These are phyloP conservation scores for Actinia tenebrosa DNA, from an alignment of 64 coral and sea anemone genomes.

Conservation along the genomic window DNA sequence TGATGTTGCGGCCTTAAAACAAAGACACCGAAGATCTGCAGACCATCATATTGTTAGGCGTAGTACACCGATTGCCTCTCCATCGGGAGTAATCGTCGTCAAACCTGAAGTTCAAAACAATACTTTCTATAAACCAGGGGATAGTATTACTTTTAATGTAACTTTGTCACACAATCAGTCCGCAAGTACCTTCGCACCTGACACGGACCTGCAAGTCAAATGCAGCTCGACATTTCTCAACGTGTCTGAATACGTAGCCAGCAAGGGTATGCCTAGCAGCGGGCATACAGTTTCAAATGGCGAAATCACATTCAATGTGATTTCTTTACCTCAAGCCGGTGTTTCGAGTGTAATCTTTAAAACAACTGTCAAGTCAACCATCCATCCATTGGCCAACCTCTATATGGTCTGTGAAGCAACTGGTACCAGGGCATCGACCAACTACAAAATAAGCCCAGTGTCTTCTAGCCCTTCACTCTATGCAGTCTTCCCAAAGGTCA, in stretches of 20 bases:
- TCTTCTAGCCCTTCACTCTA: constrained; percentile 51
- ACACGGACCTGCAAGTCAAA: background rate
- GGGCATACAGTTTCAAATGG: background rate
- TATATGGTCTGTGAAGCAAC: constrained; percentile 32
- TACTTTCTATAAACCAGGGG: constrained; percentile 74
- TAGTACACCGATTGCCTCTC: background rate
- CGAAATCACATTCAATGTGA: constrained; percentile 22
- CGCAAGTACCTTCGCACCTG: background rate
- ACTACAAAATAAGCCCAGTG: constrained; percentile 28
- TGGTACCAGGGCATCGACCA: background rate
- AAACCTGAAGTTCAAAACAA: constrained; percentile 50
- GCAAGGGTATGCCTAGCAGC: background rate
- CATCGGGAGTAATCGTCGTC: constrained; percentile 16
- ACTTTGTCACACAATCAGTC: constrained; percentile 65
- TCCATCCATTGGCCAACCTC: constrained; percentile 74
- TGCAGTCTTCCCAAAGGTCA: constrained; percentile 70
- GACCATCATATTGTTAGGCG: constrained; percentile 26
- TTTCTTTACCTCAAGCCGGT: background rate
- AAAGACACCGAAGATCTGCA: background rate
- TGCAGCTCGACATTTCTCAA: background rate
- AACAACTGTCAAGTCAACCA: constrained; percentile 32
- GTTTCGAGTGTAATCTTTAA: constrained; percentile 22
- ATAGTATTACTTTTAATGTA: constrained; percentile 50
- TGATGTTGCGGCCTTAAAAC: background rate
- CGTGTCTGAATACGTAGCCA: background rate